These are phyloP conservation scores for Pocillopora damicornis DNA, from an alignment of 64 coral and sea anemone species.

Conservation along the genomic window DNA sequence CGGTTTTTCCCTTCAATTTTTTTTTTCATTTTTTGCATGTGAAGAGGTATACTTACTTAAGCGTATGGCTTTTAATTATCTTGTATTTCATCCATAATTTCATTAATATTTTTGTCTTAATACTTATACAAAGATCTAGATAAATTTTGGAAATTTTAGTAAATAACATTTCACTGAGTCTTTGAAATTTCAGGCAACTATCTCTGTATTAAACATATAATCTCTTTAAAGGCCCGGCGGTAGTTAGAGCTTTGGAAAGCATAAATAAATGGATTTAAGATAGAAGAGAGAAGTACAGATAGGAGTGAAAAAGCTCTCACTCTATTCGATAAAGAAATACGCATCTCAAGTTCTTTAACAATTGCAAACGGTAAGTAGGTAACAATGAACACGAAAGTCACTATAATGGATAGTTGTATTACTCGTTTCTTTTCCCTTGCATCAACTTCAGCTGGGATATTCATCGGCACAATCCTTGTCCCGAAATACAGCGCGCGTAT, in stretches of 20 bases:
- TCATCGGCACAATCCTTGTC: slow-evolving; percentile 10
- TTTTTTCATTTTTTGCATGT: no score
- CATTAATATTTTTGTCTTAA: no score
- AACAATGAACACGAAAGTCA: slow-evolving; percentile 7
- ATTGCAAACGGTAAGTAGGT: slow-evolving; percentile 24
- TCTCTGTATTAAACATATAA: background rate
- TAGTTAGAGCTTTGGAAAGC: slow-evolving; percentile 54
- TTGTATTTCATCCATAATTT: no score
- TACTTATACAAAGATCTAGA: no score
- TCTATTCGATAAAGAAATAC: background rate
- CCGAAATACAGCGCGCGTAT: slow-evolving; percentile 46
- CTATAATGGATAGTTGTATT: slow-evolving; percentile 14
- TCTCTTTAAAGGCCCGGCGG: slow-evolving; percentile 37
- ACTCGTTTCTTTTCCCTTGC: slow-evolving; percentile 20
- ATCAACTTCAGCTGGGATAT: background rate
- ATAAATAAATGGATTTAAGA: slow-evolving; percentile 48
- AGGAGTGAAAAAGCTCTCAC: background rate
- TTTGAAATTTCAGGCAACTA: background rate
- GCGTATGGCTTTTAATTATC: no score
- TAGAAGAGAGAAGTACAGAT: slow-evolving; percentile 19
- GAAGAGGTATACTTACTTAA: no score
- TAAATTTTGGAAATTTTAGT: no score
- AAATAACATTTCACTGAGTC: no score
- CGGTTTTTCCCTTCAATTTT: no score
- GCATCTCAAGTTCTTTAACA: slow-evolving; percentile 1